Conservation (phyloP, 2,888 invertebrate species). For the Chymomyza caudatula region DNA sequence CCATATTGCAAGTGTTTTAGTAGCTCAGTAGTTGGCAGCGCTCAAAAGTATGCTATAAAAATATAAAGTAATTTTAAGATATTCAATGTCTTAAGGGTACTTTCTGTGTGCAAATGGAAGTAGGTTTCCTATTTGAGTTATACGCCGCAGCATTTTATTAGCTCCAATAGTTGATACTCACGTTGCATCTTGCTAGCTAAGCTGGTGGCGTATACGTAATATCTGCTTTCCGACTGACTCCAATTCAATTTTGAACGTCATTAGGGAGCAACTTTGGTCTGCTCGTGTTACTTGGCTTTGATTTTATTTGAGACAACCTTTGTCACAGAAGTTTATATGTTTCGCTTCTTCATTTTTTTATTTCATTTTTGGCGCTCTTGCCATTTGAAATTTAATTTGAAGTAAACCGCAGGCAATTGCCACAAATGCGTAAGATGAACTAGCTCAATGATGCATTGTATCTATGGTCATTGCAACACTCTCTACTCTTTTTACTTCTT, state of each 20-base stretch:
- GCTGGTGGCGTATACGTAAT: neutral
- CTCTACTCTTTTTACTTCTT: slow-evolving; percentile 1
- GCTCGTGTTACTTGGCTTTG: slow-evolving; percentile 30
- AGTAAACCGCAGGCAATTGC: slow-evolving; percentile 55
- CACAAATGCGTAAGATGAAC: slow-evolving; percentile 6
- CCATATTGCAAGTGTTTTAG: too few species aligned
- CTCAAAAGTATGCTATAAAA: too few species aligned
- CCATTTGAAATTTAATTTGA: slow-evolving; percentile 57
- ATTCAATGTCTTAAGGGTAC: too few species aligned
- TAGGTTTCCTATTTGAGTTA: neutral
- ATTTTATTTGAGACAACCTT: slow-evolving; percentile 15
- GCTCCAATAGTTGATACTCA: neutral
- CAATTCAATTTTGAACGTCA: slow-evolving; percentile 35
- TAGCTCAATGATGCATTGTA: slow-evolving; percentile 7
- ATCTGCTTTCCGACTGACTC: neutral
- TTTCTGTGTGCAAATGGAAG: too few species aligned
- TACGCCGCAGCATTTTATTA: too few species aligned
- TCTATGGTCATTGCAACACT: neutral
- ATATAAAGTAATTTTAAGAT: too few species aligned
- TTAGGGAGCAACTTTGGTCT: slow-evolving; percentile 13
- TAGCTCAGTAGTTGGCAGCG: too few species aligned
- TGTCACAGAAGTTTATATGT: neutral
- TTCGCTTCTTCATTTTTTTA: slow-evolving; percentile 2
- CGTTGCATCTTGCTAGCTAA: neutral
- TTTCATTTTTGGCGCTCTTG: slow-evolving; percentile 14